phyloP scores from a whole-genome alignment of 2,888 invertebrate species.

The Polymixis flavicincta region DNA sequence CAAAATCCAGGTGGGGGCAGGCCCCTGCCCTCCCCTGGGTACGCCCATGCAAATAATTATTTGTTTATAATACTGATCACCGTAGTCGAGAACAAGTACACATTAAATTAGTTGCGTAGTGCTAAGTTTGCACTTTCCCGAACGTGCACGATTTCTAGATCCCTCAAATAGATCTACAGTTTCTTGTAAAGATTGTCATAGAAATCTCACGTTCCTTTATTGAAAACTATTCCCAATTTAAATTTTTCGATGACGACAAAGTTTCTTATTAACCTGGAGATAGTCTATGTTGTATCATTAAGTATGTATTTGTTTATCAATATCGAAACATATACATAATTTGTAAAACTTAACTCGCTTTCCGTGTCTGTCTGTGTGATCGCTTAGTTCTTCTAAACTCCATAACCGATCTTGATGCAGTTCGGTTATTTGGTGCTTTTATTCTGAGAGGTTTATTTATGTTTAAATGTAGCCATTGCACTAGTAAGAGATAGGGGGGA shows the following conservation, averaged over 20 bases:
- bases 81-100: conserved; percentile 25
- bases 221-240: background rate
- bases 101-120: conserved; percentile 51
- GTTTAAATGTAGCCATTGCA: background rate
- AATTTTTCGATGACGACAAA: no score
- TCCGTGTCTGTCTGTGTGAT: no score
- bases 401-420: background rate
- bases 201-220: background rate
- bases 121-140: conserved; percentile 55
- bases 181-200: conserved; percentile 22
- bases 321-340: background rate
- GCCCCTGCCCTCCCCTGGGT: no score
- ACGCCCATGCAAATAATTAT: conserved; percentile 7
- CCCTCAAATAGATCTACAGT: conserved; percentile 35
- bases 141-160: conserved; percentile 41
- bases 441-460: background rate
- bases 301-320: background rate
- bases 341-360: background rate
- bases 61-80: conserved; percentile 39
- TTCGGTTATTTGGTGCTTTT: background rate
- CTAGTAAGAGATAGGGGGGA: background rate
- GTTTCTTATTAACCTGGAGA: background rate
- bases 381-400: background rate
- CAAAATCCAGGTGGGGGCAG: no score
- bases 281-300: background rate